Evolutionary conservation across 2,888 invertebrate genomes (phyloP).

Genomic region (Andrena trimmerana): DNA sequence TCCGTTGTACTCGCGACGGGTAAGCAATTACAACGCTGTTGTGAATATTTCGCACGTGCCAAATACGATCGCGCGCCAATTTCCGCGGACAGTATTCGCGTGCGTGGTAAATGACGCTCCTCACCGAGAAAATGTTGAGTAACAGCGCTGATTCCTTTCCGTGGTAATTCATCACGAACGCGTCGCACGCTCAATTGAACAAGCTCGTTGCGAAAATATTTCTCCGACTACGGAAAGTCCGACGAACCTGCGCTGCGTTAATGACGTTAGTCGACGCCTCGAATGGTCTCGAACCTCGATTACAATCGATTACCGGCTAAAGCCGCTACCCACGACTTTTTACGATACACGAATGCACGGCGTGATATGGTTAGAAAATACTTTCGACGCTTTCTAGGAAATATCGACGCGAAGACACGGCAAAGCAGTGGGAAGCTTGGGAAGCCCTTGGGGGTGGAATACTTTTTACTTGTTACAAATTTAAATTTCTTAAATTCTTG

Average conservation of each 20-base stretch:
- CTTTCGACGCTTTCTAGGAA: too few relatives aligned
- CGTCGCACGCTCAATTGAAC: not conserved
- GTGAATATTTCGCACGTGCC: conserved; percentile 46
- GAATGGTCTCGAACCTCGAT: conserved; percentile 31
- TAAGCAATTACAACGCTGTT: conserved; percentile 21
- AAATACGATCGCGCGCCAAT: conserved; percentile 38
- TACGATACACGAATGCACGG: too few relatives aligned
- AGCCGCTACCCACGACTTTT: not conserved
- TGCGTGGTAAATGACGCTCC: not conserved
- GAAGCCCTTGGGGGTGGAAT: too few relatives aligned
- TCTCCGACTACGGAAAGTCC: conserved; percentile 8
- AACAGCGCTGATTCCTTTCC: conserved; percentile 11
- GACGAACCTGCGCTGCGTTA: conserved; percentile 12
- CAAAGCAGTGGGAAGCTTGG: too few relatives aligned
- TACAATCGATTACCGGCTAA: conserved; percentile 28
- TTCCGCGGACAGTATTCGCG: conserved; percentile 3
- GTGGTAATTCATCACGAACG: conserved; percentile 48
- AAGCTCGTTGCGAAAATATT: not conserved
- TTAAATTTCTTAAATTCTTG: too few relatives aligned
- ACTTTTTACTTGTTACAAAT: too few relatives aligned
- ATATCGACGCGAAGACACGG: too few relatives aligned
- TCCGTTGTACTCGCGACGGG: conserved; percentile 12
- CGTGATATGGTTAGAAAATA: too few relatives aligned
- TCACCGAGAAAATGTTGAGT: conserved; percentile 30
- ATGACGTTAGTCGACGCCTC: conserved; percentile 48